Evolutionary conservation across 2,797 vertebrate species (phyloP), one percentile per base, ranked within the genome.

Genomic region (Eleutherodactylus coqui): DNA sequence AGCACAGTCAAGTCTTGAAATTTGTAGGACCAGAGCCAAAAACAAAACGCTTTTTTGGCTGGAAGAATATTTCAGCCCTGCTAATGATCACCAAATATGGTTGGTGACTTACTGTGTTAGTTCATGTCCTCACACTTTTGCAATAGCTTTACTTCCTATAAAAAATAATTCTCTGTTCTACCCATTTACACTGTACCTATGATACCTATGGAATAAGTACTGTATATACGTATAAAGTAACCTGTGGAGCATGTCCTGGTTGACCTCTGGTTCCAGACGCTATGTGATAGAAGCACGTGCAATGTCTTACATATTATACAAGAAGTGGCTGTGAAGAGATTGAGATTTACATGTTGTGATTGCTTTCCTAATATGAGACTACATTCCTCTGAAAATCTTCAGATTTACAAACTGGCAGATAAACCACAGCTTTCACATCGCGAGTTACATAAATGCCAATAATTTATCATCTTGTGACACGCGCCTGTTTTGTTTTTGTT

Each of bases 361-460:
- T 55, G 24, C 32, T 82, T 64, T 60, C 53, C 53, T 79, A 60
- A 79, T 62, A 27, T 29, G 36, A 79, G 36, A 58, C n/a, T n/a
- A 38, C 24, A 60, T 27, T 24, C 14, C 55, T 62, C 36, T 58
- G 36, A 79, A 79, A 41, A 79, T 7, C 32, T 16, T 79, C 29
- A 76, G 16, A 76, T 76, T 76, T 76, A 76, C 49, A 38, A 55
- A 77, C 47, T 55, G 75, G 49, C 29, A 79, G 10, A 62, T 60
- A 79, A 27, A 24, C 32, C n/a, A 62, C 13, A 79, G 8, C 38
- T 43, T 75, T 75, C 73, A 75, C 43, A 24, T 79, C 53, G 16
- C 62, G 77, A 60, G 17, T 79, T 62, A 77, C 55, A 47, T 34
- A 55, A 53, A 53, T 53, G 49, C 32, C 77, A 79, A 55, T 36